Base-by-base conservation (phyloP, 2,797 vertebrate genomes). In the Apogon hyalosoma region DNA sequence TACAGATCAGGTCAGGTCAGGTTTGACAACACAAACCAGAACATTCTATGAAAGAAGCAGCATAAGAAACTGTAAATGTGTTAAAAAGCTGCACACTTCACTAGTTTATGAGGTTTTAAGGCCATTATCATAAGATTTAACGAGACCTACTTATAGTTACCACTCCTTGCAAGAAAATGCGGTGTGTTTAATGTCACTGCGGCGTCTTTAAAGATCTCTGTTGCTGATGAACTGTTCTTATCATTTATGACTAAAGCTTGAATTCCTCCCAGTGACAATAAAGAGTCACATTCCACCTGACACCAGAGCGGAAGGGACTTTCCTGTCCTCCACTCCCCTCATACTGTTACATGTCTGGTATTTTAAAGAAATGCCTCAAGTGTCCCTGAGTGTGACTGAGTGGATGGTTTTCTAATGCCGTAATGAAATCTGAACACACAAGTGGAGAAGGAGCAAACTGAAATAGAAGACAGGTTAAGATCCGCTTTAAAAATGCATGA, bases 221-320 rank as follows among this genome's bases (percentile, higher is more conserved):
- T 48, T 40, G 40, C 58, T 66, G 61, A 79, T 21, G 61, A 45
- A 47, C 45, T 6, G 46, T 19, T 14, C 76, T 84, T 86, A 92
- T 91, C 88, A 71, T 69, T 6, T 4, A 43, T 84, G 82, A 84
- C 71, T 87, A 53, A 78, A n/a, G 56, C 54, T 59, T 15, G 49
- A 69, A 75, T 75, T 66, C 38, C 52, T 67, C 46, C 70, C 63
- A n/a, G 60, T 12, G 69, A 71, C 69, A 75, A 69, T 69, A 55
- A 82, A 78, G 68, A 53, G 58, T 51, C 77, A 75, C 83, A 90
- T 89, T 90, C 84, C 88, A 85, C 85, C 88, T 86, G 87, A 73
- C 80, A 79, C 70, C 75, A 57, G 67, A 79, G 33, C 67, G 75
- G 82, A 58, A 63, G 83, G 88, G 88, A 86, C 86, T 92, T 90